phyloP scores from a whole-genome alignment of 2,113 vertebrate genomes.

The Malurus alboscapulatus region DNA sequence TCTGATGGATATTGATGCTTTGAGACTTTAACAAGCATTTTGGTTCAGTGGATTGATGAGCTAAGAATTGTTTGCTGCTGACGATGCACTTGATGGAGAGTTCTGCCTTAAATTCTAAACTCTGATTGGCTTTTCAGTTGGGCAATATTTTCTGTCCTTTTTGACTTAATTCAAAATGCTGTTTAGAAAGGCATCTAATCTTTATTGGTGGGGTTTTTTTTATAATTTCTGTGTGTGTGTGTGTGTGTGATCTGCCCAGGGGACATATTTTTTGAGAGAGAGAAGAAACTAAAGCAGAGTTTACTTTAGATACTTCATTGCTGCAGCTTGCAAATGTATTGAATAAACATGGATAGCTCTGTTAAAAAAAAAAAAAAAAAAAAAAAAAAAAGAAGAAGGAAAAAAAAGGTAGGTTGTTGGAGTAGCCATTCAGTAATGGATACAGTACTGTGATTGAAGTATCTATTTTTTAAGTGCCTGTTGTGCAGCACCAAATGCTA shows the following conservation, averaged over 20 bases:
- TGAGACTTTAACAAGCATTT: conserved; percentile 3
- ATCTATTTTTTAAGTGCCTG: neutral
- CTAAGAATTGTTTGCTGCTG: neutral
- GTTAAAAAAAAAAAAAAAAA: neutral
- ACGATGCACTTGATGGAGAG: neutral
- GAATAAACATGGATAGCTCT: neutral
- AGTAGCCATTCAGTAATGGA: neutral
- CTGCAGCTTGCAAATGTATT: neutral
- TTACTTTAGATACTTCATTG: neutral
- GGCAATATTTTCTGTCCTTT: neutral
- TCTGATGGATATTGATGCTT: neutral
- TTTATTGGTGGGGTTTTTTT: neutral
- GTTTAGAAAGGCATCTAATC: neutral
- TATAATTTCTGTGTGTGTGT: accelerated
- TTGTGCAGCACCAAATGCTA: neutral
- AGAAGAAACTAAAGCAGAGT: neutral
- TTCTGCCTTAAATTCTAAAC: neutral
- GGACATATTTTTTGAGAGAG: neutral
- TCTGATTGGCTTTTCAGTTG: neutral
- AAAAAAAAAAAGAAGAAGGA: too few relatives aligned
- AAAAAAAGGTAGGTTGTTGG: neutral
- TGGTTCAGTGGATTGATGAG: neutral
- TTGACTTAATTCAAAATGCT: neutral
- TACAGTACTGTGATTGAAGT: neutral
- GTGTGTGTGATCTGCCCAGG: neutral